Base-by-base conservation (phyloP, 2,797 vertebrate genomes). In the Sebastiscus albofasciatus region DNA sequence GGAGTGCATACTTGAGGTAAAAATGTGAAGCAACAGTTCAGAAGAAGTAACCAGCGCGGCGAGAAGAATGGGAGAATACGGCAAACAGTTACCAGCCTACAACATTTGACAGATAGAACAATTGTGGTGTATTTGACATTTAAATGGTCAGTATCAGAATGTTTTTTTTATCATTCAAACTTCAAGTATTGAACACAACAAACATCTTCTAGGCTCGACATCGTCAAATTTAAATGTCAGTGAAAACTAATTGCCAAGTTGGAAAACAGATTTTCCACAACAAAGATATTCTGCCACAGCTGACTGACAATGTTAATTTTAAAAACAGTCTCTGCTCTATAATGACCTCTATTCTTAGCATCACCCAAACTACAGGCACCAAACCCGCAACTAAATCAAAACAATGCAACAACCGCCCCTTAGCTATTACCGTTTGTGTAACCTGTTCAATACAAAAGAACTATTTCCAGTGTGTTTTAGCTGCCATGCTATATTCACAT, bases 201-300 rank as follows among this genome's bases (percentile, higher is more conserved):
- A 39, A 81, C 24, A 70, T 46, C 56, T 60, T 49, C 58, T 20
- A 14, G 16, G 26, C 61, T 75, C 36, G 54, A 56, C 70, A 58
- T 60, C 72, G 20, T 71, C 46, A 58, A 78, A 76, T 68, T 70
- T 31, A 58, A 83, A 66, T 70, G 10, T 24, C 64, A 68, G 74
- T 10, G 1, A 27, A 83, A 75, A 49, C 14, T 74, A 76, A 71
- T 59, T 75, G 29, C 34, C 11, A 33, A 73, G 59, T 79, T 76
- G 26, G 58, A 24, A 79, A 83, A 77, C 67, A 69, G 42, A 86
- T 27, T 73, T 87, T 64, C 74, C 52, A 56, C 34, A 79, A 67
- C 59, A 67, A 67, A 83, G 61, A 67, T 56, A 66, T 52, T 61
- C 46, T 61, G 64, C 39, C 33, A 58, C 62, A 67, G 73, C 29